Evolutionary conservation across 2,888 invertebrate genomes (phyloP), one percentile per base, ranked within the genome.

Genomic region (Ceriagrion tenellum): DNA sequence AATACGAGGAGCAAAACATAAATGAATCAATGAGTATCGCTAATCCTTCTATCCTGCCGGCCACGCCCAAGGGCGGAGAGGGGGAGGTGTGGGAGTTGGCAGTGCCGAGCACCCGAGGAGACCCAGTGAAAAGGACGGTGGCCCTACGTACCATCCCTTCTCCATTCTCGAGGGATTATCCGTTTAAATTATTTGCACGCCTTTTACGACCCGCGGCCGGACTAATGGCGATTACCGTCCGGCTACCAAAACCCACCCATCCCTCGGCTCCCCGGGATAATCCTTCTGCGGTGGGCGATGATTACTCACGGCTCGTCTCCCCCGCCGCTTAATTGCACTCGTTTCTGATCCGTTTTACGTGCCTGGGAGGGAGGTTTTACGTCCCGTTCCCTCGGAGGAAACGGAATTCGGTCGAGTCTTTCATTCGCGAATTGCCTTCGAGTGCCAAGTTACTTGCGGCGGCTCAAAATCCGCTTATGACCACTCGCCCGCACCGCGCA

Each of bases 101-200:
- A 59, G 59, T 59, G 6, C 47, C 47, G 47, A 4, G 30, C 81
- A 30, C 35, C 81, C 81, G 13, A 6, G 16, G 81, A 81, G 35
- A 35, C 81, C 81, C 6, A 35, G 30, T 18, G 35, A 81, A 81
- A 81, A 35, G 81, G 81, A 35, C 35, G 81, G 16, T n/a, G 30
- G n/a, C 81, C 35, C n/a, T n/a, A n/a, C n/a, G n/a, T 35, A 35
- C 30, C 30, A 26, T n/a, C 81, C 13, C 81, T 69, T 69, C 69
- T 59, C 30, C 81, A 35, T n/a, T 81, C 81, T 35, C 81, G 35
- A 4, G 81, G 81, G 30, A 81, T 81, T 35, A 81, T 35, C 35
- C 81, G 2, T 81, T 81, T 81, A 81, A 81, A 81, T 81, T 81
- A 81, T 81, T 81, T 81, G 81, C 30, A 81, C 81, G 81, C 81